Evolutionary conservation across 2,113 vertebrate genomes (phyloP), one percentile per base, ranked within the genome.

Genomic region (Saimiri boliviensis): DNA sequence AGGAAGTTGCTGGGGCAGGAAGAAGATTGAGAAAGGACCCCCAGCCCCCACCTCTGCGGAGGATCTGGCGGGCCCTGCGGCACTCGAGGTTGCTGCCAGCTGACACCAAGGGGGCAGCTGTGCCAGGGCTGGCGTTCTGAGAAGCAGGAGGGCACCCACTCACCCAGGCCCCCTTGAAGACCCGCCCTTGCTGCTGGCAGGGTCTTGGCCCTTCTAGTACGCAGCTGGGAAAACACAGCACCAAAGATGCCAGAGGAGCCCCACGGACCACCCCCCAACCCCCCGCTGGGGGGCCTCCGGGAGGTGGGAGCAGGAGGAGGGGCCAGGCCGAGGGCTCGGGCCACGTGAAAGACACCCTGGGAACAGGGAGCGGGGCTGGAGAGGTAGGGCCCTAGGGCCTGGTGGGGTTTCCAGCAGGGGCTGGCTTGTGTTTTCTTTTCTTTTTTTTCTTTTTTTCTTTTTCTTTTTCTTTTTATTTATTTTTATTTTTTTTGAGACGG

Each of bases 1-100:
- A 81, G 94, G 82, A 93, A 84, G 91, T 49, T 12, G 4, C 89
- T 32, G 40, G 52, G 63, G 89, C 70, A 86, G 92, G 95, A 87
- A 92, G 88, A 85, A 5, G n/a, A 35, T 92, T 86, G 63, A 90
- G 96, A 83, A 95, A 92, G 84, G 68, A 16, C 42, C 16, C 8
- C 76, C 1, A 25, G 9, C 14, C 23, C 11, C 45, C 79, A 32
- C 52, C 19, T 47, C 82, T 35, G 12, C 25, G 14, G 66, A 52
- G 60, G 54, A 11, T 23, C 86, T 27, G 23, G 76, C 32, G 27
- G 63, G 92, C 35, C 49, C 47, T 63, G 56, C 27, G 27, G 9
- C 23, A 8, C 27, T 20, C 83, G 2, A 5, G 6, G 8, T 23
- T 77, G n/a, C 68, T 45, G 42, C 30, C 35, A 54, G 37, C 79